Evolutionary conservation across 2,113 vertebrate genomes (phyloP), one percentile per base, ranked within the genome.

Genomic region (Phasianus colchicus): DNA sequence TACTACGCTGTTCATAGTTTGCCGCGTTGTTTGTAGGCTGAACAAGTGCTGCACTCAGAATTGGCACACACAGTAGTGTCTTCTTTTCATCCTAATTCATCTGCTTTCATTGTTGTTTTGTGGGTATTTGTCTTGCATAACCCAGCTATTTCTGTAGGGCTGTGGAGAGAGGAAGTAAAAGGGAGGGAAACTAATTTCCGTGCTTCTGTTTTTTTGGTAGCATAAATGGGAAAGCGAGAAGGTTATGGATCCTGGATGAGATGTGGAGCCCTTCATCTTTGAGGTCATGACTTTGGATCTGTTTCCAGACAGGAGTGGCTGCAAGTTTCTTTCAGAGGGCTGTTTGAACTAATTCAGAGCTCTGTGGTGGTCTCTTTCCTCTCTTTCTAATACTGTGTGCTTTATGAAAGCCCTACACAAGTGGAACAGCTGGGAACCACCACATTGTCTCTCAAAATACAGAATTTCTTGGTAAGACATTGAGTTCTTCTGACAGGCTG

Each of bases 111-210:
- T 91, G 72, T 86, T 94, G 20, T 36, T 93, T 90, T 72, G 32
- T 72, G 82, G 71, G 40, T 91, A 42, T 50, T 86, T 82, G 71
- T 45, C 64, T 95, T 83, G 48, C 42, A 79, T 87, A 95, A 93
- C 38, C 38, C 60, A 32, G 71, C 75, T 92, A 64, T 92, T 95
- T 92, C 91, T 89, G 87, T 83, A 67, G 69, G 47, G 60, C 79
- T 93, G 71, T 45, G 82, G 77, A 45, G 89, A 83, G 40, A 71
- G 91, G 91, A 96, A 95, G 75, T 65, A 65, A 92, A 93, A 93
- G 83, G 88, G 54, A 93, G 64, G 60, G 79, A 89, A 17, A 1
- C 17, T 11, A 3, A 89, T 93, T 88, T 80, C 78, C 0, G 0
- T 42, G 32, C 75, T 83, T 77, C 70, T 52, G 48, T 15, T 72